Conservation (phyloP, 2,113 vertebrate genomes). For the Gallinago jamesoni region DNA sequence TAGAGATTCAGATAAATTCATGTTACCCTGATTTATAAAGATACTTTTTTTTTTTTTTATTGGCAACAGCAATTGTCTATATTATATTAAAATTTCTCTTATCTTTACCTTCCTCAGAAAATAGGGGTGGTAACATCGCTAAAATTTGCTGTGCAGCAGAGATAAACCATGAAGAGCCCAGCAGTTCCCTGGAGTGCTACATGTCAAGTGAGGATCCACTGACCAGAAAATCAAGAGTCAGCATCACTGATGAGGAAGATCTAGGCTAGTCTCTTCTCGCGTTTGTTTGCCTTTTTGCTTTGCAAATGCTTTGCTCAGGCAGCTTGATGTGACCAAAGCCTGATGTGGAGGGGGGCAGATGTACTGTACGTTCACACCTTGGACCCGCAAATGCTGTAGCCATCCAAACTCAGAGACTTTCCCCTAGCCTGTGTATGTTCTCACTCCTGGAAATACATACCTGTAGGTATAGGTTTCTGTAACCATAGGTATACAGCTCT, state of each 20-base stretch:
- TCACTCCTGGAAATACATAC: not conserved
- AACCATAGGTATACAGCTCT: not conserved
- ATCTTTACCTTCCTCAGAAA: not conserved
- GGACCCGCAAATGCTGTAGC: not conserved
- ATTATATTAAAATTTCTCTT: not conserved
- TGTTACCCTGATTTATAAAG: not conserved
- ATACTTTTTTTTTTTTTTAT: no score
- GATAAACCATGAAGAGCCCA: rapidly evolving
- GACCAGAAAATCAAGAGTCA: rapidly evolving
- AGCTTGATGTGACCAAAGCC: not conserved
- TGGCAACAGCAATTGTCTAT: not conserved
- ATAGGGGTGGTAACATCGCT: rapidly evolving
- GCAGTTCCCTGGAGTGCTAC: rapidly evolving
- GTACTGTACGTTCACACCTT: not conserved
- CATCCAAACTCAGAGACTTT: not conserved
- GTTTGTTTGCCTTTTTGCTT: not conserved
- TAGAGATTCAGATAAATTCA: not conserved
- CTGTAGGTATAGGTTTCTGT: not conserved
- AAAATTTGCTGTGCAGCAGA: not conserved
- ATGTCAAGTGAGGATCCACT: rapidly evolving
- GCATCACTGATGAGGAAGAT: rapidly evolving
- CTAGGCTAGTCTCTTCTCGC: rapidly evolving
- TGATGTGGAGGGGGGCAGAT: rapidly evolving
- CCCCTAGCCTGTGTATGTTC: not conserved
- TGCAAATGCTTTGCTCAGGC: not conserved